Conservation (phyloP, 2,888 invertebrate species). For the Trachelus tabidus region DNA sequence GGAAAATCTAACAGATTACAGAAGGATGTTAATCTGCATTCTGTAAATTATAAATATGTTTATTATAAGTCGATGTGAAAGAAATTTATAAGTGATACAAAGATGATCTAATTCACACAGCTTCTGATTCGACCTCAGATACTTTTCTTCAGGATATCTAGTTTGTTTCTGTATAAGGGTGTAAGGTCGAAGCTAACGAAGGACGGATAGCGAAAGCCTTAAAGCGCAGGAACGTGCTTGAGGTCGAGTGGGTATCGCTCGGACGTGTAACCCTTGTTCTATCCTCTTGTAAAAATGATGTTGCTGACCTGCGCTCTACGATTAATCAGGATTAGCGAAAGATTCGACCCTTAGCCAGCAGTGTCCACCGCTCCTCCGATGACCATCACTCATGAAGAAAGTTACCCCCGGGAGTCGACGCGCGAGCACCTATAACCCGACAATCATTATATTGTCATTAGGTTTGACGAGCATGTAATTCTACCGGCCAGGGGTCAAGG, state of each 20-base stretch:
- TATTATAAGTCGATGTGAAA: not conserved
- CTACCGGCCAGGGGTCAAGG: constrained; percentile 36
- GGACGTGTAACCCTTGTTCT: constrained; percentile 18
- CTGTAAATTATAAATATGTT: not conserved
- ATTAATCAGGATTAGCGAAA: constrained; percentile 61
- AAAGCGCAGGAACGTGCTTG: not conserved
- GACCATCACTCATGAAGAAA: constrained; percentile 52
- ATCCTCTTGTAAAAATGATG: constrained; percentile 20
- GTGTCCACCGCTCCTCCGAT: constrained; percentile 50
- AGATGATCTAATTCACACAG: not conserved
- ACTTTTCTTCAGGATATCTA: not conserved
- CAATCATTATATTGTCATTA: constrained; percentile 59
- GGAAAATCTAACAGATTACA: too few species aligned
- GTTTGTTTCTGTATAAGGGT: not conserved
- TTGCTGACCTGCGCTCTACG: constrained; percentile 37
- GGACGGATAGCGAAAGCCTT: not conserved
- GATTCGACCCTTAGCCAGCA: constrained; percentile 43
- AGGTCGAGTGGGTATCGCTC: constrained; percentile 5
- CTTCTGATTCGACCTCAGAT: not conserved
- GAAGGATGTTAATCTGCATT: not conserved
- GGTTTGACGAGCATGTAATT: constrained; percentile 59
- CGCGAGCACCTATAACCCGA: constrained; percentile 41
- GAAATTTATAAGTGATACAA: not conserved
- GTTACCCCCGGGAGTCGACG: constrained; percentile 17
- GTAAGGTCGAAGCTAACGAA: not conserved